These are phyloP conservation scores for Thereva nobilitata DNA, from an alignment of 2,888 invertebrate genomes.

Conservation along the genomic window DNA sequence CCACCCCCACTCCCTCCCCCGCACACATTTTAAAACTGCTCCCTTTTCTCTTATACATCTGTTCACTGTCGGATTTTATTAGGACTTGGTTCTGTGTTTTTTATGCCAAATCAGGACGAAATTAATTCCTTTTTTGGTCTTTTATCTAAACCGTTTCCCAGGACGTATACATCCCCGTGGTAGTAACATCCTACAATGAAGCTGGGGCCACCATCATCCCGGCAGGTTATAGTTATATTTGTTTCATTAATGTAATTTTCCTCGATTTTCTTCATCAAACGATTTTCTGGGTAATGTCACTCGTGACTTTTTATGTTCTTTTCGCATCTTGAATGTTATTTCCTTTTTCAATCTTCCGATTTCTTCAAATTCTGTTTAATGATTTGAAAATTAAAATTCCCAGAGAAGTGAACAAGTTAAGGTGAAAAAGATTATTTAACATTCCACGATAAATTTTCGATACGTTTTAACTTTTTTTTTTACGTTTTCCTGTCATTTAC, in stretches of 20 bases:
- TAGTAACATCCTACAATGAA: background rate
- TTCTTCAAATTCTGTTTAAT: too few species aligned
- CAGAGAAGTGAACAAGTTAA: too few species aligned
- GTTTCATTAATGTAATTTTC: background rate
- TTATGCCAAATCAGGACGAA: conserved; percentile 11
- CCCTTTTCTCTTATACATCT: too few species aligned
- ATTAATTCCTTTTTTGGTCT: conserved; percentile 4
- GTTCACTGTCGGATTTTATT: conserved; percentile 3
- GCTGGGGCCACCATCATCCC: background rate
- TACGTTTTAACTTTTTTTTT: too few species aligned
- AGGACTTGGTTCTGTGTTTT: conserved; percentile 8
- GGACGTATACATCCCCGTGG: background rate
- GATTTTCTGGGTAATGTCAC: conserved; percentile 17
- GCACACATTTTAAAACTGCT: too few species aligned
- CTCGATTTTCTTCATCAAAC: background rate
- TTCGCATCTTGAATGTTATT: too few species aligned
- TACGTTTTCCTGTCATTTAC: too few species aligned
- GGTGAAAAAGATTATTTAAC: too few species aligned
- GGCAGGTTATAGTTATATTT: background rate
- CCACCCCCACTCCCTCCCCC: background rate
- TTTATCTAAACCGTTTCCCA: too few species aligned
- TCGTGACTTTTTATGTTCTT: background rate
- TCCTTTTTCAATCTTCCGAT: too few species aligned
- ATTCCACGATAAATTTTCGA: too few species aligned
- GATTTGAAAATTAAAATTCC: too few species aligned